These are phyloP conservation scores for Saguinus imperator DNA, from an alignment of 2,113 vertebrate species.

Conservation along the genomic window DNA sequence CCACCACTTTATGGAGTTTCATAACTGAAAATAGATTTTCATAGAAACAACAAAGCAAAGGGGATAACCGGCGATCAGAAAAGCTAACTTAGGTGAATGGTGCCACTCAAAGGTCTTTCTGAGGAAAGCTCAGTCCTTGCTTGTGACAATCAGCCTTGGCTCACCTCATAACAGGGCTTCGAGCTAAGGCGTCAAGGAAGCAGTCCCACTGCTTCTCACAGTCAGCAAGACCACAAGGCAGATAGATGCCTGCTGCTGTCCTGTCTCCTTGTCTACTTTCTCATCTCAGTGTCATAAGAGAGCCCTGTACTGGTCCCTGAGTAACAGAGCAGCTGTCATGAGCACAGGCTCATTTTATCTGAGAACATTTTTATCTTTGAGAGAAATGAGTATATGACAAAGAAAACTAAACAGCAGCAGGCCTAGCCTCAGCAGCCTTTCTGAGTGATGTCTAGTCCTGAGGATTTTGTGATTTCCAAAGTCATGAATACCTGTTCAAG, in stretches of 20 bases:
- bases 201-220: slow-evolving; percentile 80
- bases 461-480: slow-evolving; percentile 92
- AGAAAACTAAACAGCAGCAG: slow-evolving; percentile 87
- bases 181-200: slow-evolving; percentile 90
- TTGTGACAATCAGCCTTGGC: slow-evolving; percentile 86
- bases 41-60: slow-evolving; percentile 27
- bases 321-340: background rate
- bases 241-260: slow-evolving; percentile 86
- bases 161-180: slow-evolving; percentile 87
- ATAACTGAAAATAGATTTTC: slow-evolving; percentile 39
- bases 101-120: slow-evolving; percentile 66
- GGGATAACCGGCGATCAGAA: slow-evolving; percentile 20
- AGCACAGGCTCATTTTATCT: slow-evolving; percentile 32
- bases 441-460: slow-evolving; percentile 89
- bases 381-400: slow-evolving; percentile 50
- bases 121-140: slow-evolving; percentile 71
- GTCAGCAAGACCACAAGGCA: slow-evolving; percentile 69
- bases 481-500: slow-evolving; percentile 92
- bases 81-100: slow-evolving; percentile 27
- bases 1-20: background rate
- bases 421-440: slow-evolving; percentile 98
- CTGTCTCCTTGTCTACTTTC: slow-evolving; percentile 77
- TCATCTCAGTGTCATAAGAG: slow-evolving; percentile 38
- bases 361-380: slow-evolving; percentile 52
- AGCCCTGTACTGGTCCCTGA: slow-evolving; percentile 31